Base-by-base conservation (phyloP, 2,888 invertebrate genomes). In the Physocephala rufipes region DNA sequence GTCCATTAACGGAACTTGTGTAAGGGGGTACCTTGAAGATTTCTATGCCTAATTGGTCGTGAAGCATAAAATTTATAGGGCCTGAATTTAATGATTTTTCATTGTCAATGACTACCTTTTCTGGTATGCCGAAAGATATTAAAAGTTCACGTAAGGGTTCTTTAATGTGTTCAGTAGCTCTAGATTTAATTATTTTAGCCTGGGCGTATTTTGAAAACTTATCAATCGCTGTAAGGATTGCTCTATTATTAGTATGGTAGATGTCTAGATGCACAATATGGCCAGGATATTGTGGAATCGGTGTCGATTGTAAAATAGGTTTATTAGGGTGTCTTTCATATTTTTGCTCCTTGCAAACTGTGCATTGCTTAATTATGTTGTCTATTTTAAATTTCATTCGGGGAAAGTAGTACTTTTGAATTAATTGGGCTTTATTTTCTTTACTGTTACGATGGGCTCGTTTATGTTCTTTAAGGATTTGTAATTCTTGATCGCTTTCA, bases 81-180 rank as follows among this genome's bases (percentile, higher is more conserved):
- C 55, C 47, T 0, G 72, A 75, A 19, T 72, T 73, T n/a, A 76
- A 53, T 0, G 73, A 71, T 58, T 66, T 71, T 71, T 76, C 74
- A 19, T 70, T 74, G 16, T 76, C 73, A 0, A 73, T 67, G 7
- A 76, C 69, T 1, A 75, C 55, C 30, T 36, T 16, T n/a, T 70
- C 65, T 16, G 74, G 74, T 28, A 75, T 66, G 5, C 72, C 62
- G n/a, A 74, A 73, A 16, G 36, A 63, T 13, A 73, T 70, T 19
- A 75, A 47, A 9, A 76, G 47, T 13, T 76, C 71, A 5, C 74
- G 19, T 3, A 73, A 43, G 0, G 73, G 72, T 26, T 30, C 19
- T 51, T 28, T 74, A 15, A 74, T 67, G 45, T 74, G 71, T 61
- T 71, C 53, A 5, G 68, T 67, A n/a, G 72, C 64, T 72, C 65